Evolutionary conservation across 1,140 invertebrate genomes (phyloP).

Genomic region (Drosophila navojoa): DNA sequence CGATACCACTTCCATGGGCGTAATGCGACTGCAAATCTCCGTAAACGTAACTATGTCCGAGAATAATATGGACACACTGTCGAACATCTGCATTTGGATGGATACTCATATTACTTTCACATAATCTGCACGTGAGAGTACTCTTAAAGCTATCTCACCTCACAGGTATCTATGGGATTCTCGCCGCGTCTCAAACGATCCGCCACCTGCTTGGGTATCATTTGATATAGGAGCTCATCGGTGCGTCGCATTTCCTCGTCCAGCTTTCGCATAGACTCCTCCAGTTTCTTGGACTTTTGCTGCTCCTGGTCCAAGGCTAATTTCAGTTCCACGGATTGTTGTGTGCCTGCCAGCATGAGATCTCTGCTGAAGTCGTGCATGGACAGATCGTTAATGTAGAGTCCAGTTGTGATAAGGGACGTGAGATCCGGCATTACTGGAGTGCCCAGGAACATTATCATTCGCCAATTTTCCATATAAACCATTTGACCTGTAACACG

Average conservation of each 20-base stretch:
- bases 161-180: constrained; percentile 96
- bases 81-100: constrained; percentile 89
- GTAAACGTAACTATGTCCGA: constrained; percentile 99
- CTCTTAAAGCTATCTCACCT: constrained; percentile 87
- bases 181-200: constrained; percentile 95
- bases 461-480: constrained; percentile 98
- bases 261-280: constrained; percentile 97
- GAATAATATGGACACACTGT: constrained; percentile 97
- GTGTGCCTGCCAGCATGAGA: constrained; percentile 97
- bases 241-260: constrained; percentile 98
- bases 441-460: constrained; percentile 98
- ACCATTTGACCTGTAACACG: constrained; percentile 94
- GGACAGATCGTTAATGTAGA: constrained; percentile 98
- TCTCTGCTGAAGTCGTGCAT: constrained; percentile 99
- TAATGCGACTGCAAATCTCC: constrained; percentile 96
- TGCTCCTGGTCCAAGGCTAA: constrained; percentile 98
- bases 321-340: constrained; percentile 98
- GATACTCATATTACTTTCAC: not conserved
- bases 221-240: constrained; percentile 97
- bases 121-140: not conserved
- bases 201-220: constrained; percentile 99
- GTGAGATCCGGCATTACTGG: constrained; percentile 97
- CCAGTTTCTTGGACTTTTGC: constrained; percentile 97
- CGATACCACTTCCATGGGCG: constrained; percentile 98
- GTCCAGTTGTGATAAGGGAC: constrained; percentile 92